Evolutionary conservation across 2,113 vertebrate genomes (phyloP).

Genomic region (Oryzias celebensis): DNA sequence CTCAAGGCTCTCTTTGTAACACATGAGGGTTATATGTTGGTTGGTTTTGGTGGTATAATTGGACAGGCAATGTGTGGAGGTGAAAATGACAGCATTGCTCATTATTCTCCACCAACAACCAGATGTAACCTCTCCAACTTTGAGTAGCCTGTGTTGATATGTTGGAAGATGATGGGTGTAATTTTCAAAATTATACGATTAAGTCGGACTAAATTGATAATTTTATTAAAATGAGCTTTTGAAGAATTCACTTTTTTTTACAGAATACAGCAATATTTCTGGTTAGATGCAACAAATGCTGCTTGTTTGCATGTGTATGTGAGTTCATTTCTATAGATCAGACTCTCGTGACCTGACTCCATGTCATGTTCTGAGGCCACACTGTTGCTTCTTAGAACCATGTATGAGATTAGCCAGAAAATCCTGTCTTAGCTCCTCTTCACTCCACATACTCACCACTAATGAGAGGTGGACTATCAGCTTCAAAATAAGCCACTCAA

Average conservation of each 20-base stretch:
- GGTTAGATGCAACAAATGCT: conserved; percentile 1
- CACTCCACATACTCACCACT: conserved; percentile 50
- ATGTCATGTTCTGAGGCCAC: conserved; percentile 47
- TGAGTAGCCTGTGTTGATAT: conserved; percentile 44
- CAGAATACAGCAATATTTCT: too few species aligned
- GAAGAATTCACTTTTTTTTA: too few species aligned
- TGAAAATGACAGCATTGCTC: conserved; percentile 52
- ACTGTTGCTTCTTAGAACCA: conserved; percentile 52
- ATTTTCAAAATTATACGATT: conserved; percentile 28
- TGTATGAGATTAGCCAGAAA: conserved; percentile 72
- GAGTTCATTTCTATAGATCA: conserved; percentile 30
- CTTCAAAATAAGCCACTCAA: conserved; percentile 60
- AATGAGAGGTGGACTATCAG: conserved; percentile 69
- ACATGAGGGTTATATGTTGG: conserved; percentile 40
- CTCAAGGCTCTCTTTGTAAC: conserved; percentile 48
- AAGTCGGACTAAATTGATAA: conserved; percentile 41
- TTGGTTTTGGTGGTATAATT: conserved; percentile 43
- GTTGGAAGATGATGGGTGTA: conserved; percentile 33
- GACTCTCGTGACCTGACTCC: conserved; percentile 57
- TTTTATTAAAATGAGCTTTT: conserved; percentile 5
- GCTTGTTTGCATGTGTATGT: conserved; percentile 1
- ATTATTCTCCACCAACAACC: conserved; percentile 39
- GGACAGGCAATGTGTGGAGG: conserved; percentile 47
- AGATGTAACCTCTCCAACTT: conserved; percentile 36
- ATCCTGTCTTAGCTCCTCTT: conserved; percentile 46